phyloP scores from a whole-genome alignment of 2,888 invertebrate genomes.

The Ochropleura plecta region DNA sequence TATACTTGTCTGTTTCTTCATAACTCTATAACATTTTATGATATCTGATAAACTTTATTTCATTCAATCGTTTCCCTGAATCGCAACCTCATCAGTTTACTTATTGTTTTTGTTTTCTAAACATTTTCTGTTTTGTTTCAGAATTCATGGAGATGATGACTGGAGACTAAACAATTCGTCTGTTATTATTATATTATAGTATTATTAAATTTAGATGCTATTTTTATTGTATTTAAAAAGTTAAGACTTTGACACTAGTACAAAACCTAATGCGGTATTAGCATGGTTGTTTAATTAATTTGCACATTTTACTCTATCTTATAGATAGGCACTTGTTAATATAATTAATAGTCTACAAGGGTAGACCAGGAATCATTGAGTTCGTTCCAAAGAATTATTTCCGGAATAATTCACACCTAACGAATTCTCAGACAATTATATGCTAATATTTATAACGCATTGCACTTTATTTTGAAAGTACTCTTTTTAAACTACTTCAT shows the following conservation, averaged over 20 bases:
- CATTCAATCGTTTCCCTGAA: background rate
- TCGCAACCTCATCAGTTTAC: background rate
- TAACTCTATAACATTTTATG: constrained; percentile 3
- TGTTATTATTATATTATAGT: constrained; percentile 71
- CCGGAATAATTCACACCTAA: constrained; percentile 85
- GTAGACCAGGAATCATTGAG: constrained; percentile 70
- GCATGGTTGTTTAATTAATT: constrained; percentile 78
- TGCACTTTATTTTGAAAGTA: constrained; percentile 62
- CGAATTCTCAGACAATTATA: constrained; percentile 75
- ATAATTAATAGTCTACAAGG: constrained; percentile 69
- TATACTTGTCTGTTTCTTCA: background rate
- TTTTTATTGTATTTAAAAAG: constrained; percentile 79
- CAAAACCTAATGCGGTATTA: constrained; percentile 87
- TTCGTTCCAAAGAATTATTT: constrained; percentile 86
- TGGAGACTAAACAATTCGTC: constrained; percentile 92
- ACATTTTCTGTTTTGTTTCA: constrained; percentile 84
- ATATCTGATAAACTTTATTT: constrained; percentile 4
- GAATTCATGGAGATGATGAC: constrained; percentile 99
- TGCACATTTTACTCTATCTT: constrained; percentile 81
- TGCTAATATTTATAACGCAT: constrained; percentile 88
- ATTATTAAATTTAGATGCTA: constrained; percentile 81
- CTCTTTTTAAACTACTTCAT: constrained; percentile 53
- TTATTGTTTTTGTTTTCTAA: constrained; percentile 3
- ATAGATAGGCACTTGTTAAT: constrained; percentile 81
- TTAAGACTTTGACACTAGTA: constrained; percentile 84